A percentile compares a stretch with the other conserved stretches of the same genome.
phyloP scores from a whole-genome alignment of 1,140 invertebrate species.

The Zaprionus davidi region DNA sequence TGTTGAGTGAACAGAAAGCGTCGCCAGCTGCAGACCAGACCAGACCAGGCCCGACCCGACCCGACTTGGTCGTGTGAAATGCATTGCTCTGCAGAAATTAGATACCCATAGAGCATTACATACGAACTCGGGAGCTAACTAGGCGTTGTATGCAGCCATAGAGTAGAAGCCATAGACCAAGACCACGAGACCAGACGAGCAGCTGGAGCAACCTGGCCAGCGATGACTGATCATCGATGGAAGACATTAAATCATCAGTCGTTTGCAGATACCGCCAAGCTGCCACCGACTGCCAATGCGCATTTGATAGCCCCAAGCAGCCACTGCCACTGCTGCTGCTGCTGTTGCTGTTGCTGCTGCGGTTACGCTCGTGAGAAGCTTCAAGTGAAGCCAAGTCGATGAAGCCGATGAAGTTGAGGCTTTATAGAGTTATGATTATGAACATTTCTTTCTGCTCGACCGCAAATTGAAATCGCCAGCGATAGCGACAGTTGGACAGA shows the following conservation, averaged over 20 bases:
- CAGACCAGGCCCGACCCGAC: constrained; percentile 1
- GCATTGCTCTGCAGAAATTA: constrained; percentile 56
- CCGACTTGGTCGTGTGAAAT: constrained; percentile 47
- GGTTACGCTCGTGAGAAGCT: constrained; percentile 74
- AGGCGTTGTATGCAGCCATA: constrained; percentile 37
- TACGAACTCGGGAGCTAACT: constrained; percentile 23
- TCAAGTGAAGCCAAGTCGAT: constrained; percentile 34
- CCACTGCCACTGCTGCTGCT: constrained; percentile 19
- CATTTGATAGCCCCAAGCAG: constrained; percentile 40
- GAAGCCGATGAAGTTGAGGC: constrained; percentile 34
- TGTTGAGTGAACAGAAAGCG: constrained; percentile 47
- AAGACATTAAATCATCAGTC: constrained; percentile 74
- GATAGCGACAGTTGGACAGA: constrained; percentile 39
- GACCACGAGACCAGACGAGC: neutral
- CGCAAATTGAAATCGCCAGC: constrained; percentile 65
- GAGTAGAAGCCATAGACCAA: constrained; percentile 20
- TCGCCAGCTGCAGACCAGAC: constrained; percentile 17
- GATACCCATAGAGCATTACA: constrained; percentile 46
- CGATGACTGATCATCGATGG: constrained; percentile 70
- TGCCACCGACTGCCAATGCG: constrained; percentile 23
- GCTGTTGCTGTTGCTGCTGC: constrained; percentile 58
- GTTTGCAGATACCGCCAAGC: neutral
- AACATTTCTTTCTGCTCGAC: constrained; percentile 52
- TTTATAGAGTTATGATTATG: constrained; percentile 65
- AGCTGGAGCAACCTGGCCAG: neutral